These are phyloP conservation scores for Apamea epomidion DNA, from an alignment of 2,888 invertebrate genomes.

Conservation along the genomic window DNA sequence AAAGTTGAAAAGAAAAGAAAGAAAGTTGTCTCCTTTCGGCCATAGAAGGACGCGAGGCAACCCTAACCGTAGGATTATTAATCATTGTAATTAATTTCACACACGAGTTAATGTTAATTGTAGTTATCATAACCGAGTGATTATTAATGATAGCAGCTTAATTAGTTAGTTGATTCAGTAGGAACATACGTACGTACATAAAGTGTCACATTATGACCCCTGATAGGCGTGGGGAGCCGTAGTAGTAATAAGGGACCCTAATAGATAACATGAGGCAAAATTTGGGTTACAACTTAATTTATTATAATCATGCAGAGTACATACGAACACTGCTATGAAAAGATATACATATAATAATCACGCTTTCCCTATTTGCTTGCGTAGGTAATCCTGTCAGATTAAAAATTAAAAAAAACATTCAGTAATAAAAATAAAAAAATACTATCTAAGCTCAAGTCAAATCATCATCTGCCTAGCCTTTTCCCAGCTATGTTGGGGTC, in stretches of 20 bases:
- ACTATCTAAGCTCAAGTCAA: background rate
- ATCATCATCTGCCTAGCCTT: no score
- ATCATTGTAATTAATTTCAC: slow-evolving; percentile 63
- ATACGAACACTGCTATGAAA: background rate
- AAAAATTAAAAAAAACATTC: background rate
- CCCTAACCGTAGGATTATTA: slow-evolving; percentile 45
- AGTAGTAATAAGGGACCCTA: slow-evolving; percentile 8
- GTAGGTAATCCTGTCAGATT: no score
- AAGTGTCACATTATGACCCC: background rate
- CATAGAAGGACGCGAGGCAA: background rate
- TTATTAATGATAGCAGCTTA: slow-evolving; percentile 41
- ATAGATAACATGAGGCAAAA: slow-evolving; percentile 5
- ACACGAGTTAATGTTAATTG: slow-evolving; percentile 34
- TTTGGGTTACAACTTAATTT: background rate
- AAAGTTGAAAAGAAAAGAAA: no score
- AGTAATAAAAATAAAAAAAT: no score
- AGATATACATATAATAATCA: background rate
- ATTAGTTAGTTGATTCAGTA: slow-evolving; percentile 31
- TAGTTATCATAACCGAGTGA: slow-evolving; percentile 35
- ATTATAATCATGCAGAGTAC: slow-evolving; percentile 14
- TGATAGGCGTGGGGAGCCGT: background rate
- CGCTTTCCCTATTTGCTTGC: background rate
- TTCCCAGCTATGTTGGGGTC: no score
- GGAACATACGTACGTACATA: background rate
- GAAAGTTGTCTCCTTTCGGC: background rate